A percentile compares a stretch with the other conserved stretches of the same genome.
phyloP scores from a whole-genome alignment of 1,140 invertebrate genomes.

The Nixonia krombeini region DNA sequence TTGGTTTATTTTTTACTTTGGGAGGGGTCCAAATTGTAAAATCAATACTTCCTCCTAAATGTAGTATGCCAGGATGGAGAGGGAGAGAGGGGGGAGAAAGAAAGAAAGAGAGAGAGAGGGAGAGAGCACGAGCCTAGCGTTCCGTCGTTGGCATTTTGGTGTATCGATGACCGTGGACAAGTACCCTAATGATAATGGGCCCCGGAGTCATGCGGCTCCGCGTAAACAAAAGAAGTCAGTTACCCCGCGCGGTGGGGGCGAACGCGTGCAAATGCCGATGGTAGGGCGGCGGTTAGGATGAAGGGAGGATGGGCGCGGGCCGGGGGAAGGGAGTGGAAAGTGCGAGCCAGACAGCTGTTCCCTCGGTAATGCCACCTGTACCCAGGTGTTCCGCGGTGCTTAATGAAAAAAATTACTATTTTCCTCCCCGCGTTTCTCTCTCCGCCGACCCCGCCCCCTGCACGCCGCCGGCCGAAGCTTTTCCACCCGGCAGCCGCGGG shows the following conservation, averaged over 20 bases:
- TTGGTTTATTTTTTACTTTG: conserved; percentile 71
- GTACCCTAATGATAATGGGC: not conserved
- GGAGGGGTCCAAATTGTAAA: conserved; percentile 72
- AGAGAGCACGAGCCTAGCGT: conserved; percentile 7
- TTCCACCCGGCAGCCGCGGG: not conserved
- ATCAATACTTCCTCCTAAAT: conserved; percentile 72
- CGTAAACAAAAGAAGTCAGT: conserved; percentile 50
- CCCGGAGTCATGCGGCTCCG: no score
- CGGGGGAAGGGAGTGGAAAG: conserved; percentile 13
- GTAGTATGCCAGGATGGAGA: conserved; percentile 61
- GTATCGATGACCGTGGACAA: not conserved
- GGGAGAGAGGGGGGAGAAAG: no score
- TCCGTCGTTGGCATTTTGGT: conserved; percentile 8
- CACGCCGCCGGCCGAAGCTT: not conserved
- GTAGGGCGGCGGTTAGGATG: no score
- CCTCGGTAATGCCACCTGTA: conserved; percentile 54
- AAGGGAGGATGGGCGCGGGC: no score
- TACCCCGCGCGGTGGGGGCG: conserved; percentile 27
- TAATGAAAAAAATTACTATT: conserved; percentile 25
- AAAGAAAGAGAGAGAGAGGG: not conserved
- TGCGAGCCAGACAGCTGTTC: conserved; percentile 57
- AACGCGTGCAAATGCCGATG: no score
- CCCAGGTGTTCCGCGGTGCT: conserved; percentile 45
- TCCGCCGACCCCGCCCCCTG: no score
- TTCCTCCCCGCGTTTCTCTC: conserved; percentile 5